A percentile compares a stretch with the other conserved stretches of the same genome.
These are phyloP conservation scores for Lobophora halterata DNA, from an alignment of 2,888 invertebrate species.

Conservation along the genomic window DNA sequence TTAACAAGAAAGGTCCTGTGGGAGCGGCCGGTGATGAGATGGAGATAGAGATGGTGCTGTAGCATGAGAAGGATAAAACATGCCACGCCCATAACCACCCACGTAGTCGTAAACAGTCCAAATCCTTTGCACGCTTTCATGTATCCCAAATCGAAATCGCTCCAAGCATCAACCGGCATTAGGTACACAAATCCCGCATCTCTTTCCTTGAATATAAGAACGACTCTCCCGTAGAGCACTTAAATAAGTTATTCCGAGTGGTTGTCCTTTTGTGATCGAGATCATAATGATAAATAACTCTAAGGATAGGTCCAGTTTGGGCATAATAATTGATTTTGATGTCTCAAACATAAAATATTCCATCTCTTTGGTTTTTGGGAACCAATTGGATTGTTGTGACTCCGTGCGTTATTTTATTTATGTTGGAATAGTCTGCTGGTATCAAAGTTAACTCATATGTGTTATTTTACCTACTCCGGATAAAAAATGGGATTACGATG, in stretches of 20 bases:
- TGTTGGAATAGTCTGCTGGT: no score
- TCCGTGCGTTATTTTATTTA: constrained; percentile 27
- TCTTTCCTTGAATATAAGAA: constrained; percentile 46
- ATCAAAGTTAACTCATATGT: no score
- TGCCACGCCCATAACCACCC: constrained; percentile 79
- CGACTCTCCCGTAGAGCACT: constrained; percentile 45
- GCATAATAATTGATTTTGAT: constrained; percentile 79
- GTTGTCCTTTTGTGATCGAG: constrained; percentile 74
- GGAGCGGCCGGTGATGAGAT: constrained; percentile 71
- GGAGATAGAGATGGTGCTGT: constrained; percentile 36
- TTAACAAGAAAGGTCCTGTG: constrained; percentile 79
- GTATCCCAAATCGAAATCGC: constrained; percentile 79
- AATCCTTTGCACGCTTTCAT: constrained; percentile 80
- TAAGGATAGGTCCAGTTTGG: constrained; percentile 70
- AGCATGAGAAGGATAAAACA: constrained; percentile 48
- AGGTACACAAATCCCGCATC: constrained; percentile 46
- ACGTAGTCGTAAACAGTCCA: constrained; percentile 79
- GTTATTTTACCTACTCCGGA: no score
- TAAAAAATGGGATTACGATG: constrained; percentile 4
- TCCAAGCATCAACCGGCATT: constrained; percentile 56
- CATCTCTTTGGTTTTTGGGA: constrained; percentile 49
- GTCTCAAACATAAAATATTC: constrained; percentile 74
- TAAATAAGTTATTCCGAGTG: constrained; percentile 75
- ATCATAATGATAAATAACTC: constrained; percentile 79
- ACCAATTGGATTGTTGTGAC: constrained; percentile 37